Conservation (phyloP, 2,797 vertebrate genomes). For the Setipinna tenuifilis region DNA sequence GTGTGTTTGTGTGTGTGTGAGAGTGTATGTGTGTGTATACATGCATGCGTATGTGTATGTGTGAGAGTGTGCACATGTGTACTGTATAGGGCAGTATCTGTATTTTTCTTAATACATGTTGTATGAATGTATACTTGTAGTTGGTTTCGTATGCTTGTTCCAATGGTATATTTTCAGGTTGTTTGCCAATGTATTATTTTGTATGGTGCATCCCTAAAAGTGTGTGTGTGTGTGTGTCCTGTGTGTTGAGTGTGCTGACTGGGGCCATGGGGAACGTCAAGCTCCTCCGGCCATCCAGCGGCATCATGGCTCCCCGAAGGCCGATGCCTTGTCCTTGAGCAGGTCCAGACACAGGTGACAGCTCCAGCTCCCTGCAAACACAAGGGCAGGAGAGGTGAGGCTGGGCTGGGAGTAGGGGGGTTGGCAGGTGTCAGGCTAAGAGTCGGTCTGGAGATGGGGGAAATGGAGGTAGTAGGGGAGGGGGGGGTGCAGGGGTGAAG, state of each 20-base stretch:
- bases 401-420: too few species aligned
- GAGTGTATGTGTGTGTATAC: neutral
- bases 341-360: constrained; percentile 95
- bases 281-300: neutral
- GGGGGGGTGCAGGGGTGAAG: too few species aligned
- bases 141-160: neutral
- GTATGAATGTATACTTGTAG: neutral
- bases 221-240: constrained; percentile 3
- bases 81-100: neutral
- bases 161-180: neutral
- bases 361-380: constrained; percentile 91
- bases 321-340: constrained; percentile 93
- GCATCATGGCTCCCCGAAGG: constrained; percentile 76
- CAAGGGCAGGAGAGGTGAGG: neutral
- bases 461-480: too few species aligned
- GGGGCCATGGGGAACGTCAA: neutral
- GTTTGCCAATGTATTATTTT: neutral
- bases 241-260: neutral
- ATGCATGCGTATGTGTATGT: neutral
- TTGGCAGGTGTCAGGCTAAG: too few species aligned
- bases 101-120: too few species aligned
- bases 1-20: neutral
- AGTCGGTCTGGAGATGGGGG: too few species aligned
- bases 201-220: neutral
- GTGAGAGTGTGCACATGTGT: neutral